Percentiles rank a stretch among this genome's conserved stretches.
phyloP scores from a whole-genome alignment of 37 sponge, comb jelly and placozoan species.

The Amphimedon queenslandica region DNA sequence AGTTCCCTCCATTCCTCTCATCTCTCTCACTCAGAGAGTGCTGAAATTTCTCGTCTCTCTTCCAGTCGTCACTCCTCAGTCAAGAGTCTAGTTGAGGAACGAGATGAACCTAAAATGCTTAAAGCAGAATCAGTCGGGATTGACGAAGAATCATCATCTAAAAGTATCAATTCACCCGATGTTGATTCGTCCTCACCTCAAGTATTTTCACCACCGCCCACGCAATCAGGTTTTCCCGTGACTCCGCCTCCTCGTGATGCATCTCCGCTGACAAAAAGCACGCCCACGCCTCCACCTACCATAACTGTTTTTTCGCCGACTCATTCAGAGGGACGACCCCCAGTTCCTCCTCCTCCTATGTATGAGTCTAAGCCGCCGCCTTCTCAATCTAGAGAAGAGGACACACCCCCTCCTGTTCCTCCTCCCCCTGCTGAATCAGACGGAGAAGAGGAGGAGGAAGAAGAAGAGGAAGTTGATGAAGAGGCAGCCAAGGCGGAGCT shows the following conservation, averaged over 20 bases:
- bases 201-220: no score
- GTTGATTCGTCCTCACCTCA: no score
- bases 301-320: not conserved
- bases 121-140: not conserved
- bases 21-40: not conserved
- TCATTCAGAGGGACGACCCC: not conserved
- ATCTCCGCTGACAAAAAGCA: not conserved
- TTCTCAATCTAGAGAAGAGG: no score
- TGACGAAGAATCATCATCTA: not conserved
- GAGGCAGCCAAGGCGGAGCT: conserved; percentile 2
- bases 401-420: not conserved
- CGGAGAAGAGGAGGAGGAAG: conserved; percentile 1
- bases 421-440: not conserved
- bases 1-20: no score
- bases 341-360: not conserved
- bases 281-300: not conserved
- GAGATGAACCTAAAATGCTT: conserved; percentile 5
- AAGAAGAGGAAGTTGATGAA: not conserved
- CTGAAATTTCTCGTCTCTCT: not conserved
- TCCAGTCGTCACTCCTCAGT: not conserved
- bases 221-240: no score
- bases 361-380: no score
- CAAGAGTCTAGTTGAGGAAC: conserved; percentile 17
- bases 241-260: not conserved
- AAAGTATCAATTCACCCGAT: no score